These are phyloP conservation scores for Phalera bucephala DNA, from an alignment of 2,888 invertebrate species.

Conservation along the genomic window DNA sequence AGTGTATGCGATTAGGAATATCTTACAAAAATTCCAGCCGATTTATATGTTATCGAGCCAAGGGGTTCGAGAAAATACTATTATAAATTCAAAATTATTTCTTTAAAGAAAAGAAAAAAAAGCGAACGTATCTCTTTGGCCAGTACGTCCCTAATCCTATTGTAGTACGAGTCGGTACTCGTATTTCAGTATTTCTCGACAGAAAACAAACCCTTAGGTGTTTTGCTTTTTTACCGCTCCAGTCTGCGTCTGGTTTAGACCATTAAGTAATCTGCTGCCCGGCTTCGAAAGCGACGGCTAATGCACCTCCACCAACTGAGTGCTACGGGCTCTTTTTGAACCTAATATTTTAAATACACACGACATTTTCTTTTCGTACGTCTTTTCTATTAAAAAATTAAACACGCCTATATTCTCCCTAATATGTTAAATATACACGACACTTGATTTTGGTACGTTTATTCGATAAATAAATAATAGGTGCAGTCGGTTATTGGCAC, in stretches of 20 bases:
- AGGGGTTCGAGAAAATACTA: too few relatives aligned
- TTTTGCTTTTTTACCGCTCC: slow-evolving; percentile 35
- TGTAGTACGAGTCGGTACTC: slow-evolving; percentile 17
- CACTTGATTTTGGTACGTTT: too few relatives aligned
- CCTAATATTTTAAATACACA: neutral
- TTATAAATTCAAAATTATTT: too few relatives aligned
- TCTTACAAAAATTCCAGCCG: too few relatives aligned
- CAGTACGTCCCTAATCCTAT: slow-evolving; percentile 21
- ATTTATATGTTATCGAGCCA: too few relatives aligned
- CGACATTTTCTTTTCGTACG: neutral
- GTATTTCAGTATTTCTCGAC: slow-evolving; percentile 37
- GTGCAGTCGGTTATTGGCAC: too few relatives aligned
- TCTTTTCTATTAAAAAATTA: too few relatives aligned
- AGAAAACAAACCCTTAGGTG: slow-evolving; percentile 40
- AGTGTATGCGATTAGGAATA: too few relatives aligned
- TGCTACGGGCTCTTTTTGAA: slow-evolving; percentile 30
- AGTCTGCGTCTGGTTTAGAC: slow-evolving; percentile 48
- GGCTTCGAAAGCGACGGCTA: slow-evolving; percentile 47
- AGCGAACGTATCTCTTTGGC: slow-evolving; percentile 8
- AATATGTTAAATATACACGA: too few relatives aligned
- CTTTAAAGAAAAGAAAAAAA: slow-evolving; percentile 11
- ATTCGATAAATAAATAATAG: too few relatives aligned
- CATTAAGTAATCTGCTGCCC: slow-evolving; percentile 54
- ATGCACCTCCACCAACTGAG: slow-evolving; percentile 49
- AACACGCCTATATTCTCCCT: too few relatives aligned